Evolutionary conservation across 1,140 invertebrate species (phyloP).

Genomic region (Macrobrachium rosenbergii): DNA sequence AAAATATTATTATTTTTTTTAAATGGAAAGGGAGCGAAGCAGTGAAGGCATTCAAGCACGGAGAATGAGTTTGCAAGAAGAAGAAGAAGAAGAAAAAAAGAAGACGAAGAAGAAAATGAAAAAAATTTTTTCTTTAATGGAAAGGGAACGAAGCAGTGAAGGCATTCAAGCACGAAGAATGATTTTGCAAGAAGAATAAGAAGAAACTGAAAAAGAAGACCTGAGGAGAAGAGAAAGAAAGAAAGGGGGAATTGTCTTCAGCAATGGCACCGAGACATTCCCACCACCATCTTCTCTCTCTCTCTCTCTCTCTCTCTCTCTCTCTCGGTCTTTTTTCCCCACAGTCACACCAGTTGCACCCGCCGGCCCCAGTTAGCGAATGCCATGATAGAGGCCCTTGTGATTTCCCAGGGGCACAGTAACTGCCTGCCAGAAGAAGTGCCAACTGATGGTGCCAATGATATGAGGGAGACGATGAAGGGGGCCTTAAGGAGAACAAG

Average conservation of each 20-base stretch:
- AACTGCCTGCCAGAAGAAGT: slow-evolving; percentile 54
- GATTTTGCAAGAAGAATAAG: too few relatives aligned
- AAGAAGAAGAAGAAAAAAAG: too few relatives aligned
- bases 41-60: too few relatives aligned
- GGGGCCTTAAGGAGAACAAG: not conserved
- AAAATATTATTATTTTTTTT: too few relatives aligned
- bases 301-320: not conserved
- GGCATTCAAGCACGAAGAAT: too few relatives aligned
- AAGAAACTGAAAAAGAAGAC: not conserved
- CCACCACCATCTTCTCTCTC: not conserved
- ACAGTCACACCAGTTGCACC: slow-evolving; percentile 6
- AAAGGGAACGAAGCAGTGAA: too few relatives aligned
- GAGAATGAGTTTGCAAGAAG: too few relatives aligned
- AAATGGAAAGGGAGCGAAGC: too few relatives aligned
- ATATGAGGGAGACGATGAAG: slow-evolving; percentile 36
- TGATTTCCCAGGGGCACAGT: slow-evolving; percentile 57
- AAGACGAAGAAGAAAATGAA: too few relatives aligned
- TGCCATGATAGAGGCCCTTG: slow-evolving; percentile 47
- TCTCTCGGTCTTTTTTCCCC: not conserved
- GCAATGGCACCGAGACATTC: not conserved
- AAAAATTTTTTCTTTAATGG: too few relatives aligned
- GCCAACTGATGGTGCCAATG: slow-evolving; percentile 61
- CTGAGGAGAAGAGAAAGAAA: not conserved
- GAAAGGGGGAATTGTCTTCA: not conserved
- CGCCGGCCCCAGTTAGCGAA: slow-evolving; percentile 22